Percentiles rank a stretch among this genome's conserved stretches.
These are phyloP conservation scores for Eupelmus urozonus DNA, from an alignment of 2,888 invertebrate genomes.

Conservation along the genomic window DNA sequence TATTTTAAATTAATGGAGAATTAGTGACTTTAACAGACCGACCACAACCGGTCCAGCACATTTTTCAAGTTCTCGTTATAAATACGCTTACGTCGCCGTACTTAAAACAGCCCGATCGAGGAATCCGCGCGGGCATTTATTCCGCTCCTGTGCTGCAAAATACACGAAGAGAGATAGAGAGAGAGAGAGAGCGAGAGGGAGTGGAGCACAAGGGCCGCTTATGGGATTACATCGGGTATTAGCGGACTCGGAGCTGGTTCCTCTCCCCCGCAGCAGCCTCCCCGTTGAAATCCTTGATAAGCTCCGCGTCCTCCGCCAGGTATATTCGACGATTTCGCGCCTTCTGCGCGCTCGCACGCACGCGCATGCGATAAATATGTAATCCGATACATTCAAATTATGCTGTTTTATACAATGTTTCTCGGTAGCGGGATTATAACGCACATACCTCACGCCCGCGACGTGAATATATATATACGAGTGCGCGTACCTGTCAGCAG, in stretches of 20 bases:
- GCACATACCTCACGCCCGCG: no score
- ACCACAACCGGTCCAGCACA: no score
- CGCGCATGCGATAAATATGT: constrained; percentile 14
- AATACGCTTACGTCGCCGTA: neutral
- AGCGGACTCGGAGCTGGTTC: constrained; percentile 47
- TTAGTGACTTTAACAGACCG: no score
- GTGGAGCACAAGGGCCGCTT: constrained; percentile 66
- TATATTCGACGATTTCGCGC: constrained; percentile 40
- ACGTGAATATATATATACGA: no score
- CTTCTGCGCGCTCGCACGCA: constrained; percentile 19
- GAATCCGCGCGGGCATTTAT: constrained; percentile 39
- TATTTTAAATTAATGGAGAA: no score
- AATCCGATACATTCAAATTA: constrained; percentile 55
- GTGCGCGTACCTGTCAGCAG: no score
- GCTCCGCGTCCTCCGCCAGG: constrained; percentile 56
- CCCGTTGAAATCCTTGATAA: constrained; percentile 65
- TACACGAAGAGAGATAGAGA: constrained; percentile 15
- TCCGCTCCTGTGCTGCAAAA: constrained; percentile 28
- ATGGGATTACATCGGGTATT: constrained; percentile 73
- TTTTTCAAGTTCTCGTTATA: no score
- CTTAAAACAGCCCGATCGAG: neutral
- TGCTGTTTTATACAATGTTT: neutral
- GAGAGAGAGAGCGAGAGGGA: constrained; percentile 27
- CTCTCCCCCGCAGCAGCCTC: constrained; percentile 11
- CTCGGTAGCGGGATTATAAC: neutral